Conservation (phyloP, 1,140 invertebrate genomes). For the Ceratosolen fusciceps region DNA sequence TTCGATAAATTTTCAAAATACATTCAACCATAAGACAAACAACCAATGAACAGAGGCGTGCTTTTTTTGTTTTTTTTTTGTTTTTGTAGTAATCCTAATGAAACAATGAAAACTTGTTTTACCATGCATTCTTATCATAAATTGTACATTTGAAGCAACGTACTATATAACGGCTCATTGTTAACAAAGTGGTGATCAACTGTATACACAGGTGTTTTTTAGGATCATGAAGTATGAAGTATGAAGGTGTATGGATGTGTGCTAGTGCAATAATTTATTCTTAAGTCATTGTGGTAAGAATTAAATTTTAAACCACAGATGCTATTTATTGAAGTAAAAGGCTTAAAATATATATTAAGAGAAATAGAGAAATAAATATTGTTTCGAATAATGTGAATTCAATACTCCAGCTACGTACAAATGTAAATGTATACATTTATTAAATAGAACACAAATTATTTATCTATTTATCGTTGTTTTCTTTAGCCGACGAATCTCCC, state of each 20-base stretch:
- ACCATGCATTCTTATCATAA: constrained; percentile 58
- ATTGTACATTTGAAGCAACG: constrained; percentile 58
- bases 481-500: too few relatives aligned
- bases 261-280: constrained; percentile 15
- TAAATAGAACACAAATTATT: too few relatives aligned
- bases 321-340: too few relatives aligned
- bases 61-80: constrained; percentile 50
- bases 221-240: constrained; percentile 35
- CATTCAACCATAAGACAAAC: constrained; percentile 44
- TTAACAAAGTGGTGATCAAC: constrained; percentile 33
- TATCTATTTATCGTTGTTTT: too few relatives aligned
- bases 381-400: too few relatives aligned
- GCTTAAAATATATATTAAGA: too few relatives aligned
- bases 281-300: constrained; percentile 1
- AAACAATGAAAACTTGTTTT: constrained; percentile 45
- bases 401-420: too few relatives aligned
- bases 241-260: constrained; percentile 37
- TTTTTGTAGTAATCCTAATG: constrained; percentile 49
- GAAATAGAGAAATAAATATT: too few relatives aligned
- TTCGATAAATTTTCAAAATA: constrained; percentile 34
- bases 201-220: constrained; percentile 27
- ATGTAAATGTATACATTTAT: too few relatives aligned
- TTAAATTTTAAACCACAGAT: too few relatives aligned
- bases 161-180: constrained; percentile 49
- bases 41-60: constrained; percentile 59